Evolutionary conservation across 2,888 invertebrate species (phyloP), one percentile per base, ranked within the genome.

Genomic region (Clostera curtula): DNA sequence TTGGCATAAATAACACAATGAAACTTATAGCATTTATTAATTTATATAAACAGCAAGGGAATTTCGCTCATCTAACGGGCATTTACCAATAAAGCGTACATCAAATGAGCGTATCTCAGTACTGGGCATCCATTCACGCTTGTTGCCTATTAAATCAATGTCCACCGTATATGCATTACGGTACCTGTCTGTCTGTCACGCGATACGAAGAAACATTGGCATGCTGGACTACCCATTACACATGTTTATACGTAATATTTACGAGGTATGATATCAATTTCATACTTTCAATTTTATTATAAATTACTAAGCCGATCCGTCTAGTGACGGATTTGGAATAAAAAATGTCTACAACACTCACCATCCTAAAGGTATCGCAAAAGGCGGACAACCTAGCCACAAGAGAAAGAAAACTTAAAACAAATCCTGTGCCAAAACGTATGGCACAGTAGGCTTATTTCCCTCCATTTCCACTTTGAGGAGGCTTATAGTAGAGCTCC

Each of bases 81-180:
- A 22, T n/a, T 29, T 26, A 39, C 46, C 40, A 47, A 47, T 52
- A 48, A 45, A 53, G 48, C 50, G 53, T 63, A 53, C 46, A 58
- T 62, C 60, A 62, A 63, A 61, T 49, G 47, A 54, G 50, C 47
- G 52, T 57, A 59, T 55, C 58, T 49, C 37, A 39, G 36, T 39
- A 37, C 20, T 34, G 43, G 31, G 45, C 50, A 61, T 61, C 58
- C 56, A 70, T 69, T 69, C 68, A 59, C 66, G 52, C 61, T 42
- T 54, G 45, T 43, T 45, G 38, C 41, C 43, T 56, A 56, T 56
- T 76, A 76, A 74, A 76, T 76, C 76, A 76, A 63, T 56, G 72
- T 76, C 71, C 47, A 40, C 71, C 71, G 49, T 70, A 68, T 69
- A 70, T 58, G 70, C 56, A 58, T 55, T 54, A 45, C 46, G 24